A percentile compares a stretch with the other conserved stretches of the same genome.
Conservation (phyloP, 53 echinoderm and acorn worm genomes). For the Echinarachnius parma region DNA sequence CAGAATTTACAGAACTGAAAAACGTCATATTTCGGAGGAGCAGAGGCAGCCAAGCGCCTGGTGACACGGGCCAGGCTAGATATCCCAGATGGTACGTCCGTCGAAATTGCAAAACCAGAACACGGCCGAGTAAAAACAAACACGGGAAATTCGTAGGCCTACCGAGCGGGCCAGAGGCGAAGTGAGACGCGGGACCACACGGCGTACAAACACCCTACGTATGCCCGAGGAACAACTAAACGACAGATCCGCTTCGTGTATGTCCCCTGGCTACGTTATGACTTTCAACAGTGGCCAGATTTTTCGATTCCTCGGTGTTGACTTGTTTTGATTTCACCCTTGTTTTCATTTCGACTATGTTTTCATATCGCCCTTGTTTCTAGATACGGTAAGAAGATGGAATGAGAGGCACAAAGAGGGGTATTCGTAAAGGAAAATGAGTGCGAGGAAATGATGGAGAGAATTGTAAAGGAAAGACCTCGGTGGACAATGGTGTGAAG, state of each 20-base stretch:
- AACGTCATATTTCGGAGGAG: not conserved
- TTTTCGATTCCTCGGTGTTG: constrained; percentile 41
- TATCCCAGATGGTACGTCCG: constrained; percentile 17
- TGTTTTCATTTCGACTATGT: too few relatives aligned
- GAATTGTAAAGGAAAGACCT: constrained; percentile 7
- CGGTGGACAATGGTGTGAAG: not conserved
- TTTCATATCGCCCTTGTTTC: constrained; percentile 41
- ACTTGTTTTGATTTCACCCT: constrained; percentile 30
- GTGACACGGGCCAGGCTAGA: not conserved
- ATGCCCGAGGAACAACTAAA: not conserved
- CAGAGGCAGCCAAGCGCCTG: not conserved
- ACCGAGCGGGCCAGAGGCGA: too few relatives aligned
- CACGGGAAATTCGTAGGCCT: constrained; percentile 27
- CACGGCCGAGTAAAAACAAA: constrained; percentile 39
- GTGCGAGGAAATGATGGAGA: not conserved
- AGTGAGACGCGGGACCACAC: too few relatives aligned
- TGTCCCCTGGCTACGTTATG: constrained; percentile 40
- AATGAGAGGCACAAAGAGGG: not conserved
- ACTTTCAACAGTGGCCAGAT: constrained; percentile 49
- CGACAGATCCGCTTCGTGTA: not conserved
- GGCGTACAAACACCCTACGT: constrained; percentile 30
- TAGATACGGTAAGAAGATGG: constrained; percentile 4
- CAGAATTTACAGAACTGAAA: too few relatives aligned
- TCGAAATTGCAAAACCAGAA: too few relatives aligned
- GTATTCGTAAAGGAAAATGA: not conserved